Conservation (phyloP, 2,888 invertebrate species). For the Philonicus albiceps region DNA sequence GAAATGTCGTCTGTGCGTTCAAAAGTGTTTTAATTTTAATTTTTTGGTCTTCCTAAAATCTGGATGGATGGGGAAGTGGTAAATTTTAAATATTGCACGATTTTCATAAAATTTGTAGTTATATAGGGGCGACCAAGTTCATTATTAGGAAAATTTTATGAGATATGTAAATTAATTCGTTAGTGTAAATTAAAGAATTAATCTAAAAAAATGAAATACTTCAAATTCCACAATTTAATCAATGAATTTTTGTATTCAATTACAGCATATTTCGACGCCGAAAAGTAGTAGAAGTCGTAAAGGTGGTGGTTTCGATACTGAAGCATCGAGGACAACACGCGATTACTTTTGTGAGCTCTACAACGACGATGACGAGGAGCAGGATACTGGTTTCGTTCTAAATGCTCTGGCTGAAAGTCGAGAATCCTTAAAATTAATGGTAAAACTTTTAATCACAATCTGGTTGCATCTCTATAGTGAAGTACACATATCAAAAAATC, state of each 20-base stretch:
- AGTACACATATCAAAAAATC: not conserved
- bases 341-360: conserved; percentile 33
- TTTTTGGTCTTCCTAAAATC: too few species aligned
- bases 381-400: conserved; percentile 51
- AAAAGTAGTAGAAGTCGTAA: not conserved
- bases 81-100: too few species aligned
- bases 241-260: not conserved
- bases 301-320: not conserved
- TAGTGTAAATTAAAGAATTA: too few species aligned
- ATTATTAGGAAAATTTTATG: not conserved
- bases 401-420: conserved; percentile 52
- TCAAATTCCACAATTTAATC: too few species aligned
- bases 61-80: too few species aligned
- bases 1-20: too few species aligned
- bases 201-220: too few species aligned
- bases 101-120: too few species aligned
- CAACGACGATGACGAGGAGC: conserved; percentile 44
- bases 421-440: conserved; percentile 48
- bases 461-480: not conserved
- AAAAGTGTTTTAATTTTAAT: too few species aligned
- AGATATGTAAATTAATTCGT: not conserved
- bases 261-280: not conserved
- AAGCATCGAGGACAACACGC: not conserved
- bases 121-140: too few species aligned
- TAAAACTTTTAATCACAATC: not conserved